Percentiles rank a stretch among this genome's conserved stretches.
These are phyloP conservation scores for Epinephelus fuscoguttatus DNA, from an alignment of 2,113 vertebrate genomes.

Conservation along the genomic window DNA sequence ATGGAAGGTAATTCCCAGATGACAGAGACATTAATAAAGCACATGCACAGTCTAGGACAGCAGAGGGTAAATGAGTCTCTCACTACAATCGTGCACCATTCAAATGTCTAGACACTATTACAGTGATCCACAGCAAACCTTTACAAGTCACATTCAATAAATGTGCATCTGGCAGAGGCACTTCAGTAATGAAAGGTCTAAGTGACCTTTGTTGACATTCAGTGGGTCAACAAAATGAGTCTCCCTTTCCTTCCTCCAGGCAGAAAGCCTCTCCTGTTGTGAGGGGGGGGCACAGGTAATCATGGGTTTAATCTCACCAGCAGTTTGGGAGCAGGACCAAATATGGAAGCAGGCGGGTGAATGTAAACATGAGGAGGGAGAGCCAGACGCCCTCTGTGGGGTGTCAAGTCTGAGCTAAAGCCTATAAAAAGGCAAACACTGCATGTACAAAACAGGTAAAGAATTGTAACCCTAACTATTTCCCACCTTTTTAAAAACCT, in stretches of 20 bases:
- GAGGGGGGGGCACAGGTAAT: slow-evolving; percentile 31
- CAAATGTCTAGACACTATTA: slow-evolving; percentile 10
- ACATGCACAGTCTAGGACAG: neutral
- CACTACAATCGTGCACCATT: neutral
- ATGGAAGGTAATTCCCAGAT: neutral
- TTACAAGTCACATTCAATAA: slow-evolving; percentile 30
- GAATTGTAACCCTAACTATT: neutral
- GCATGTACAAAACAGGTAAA: neutral
- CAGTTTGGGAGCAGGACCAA: slow-evolving; percentile 27
- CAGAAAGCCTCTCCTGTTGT: slow-evolving; percentile 35
- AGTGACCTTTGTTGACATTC: slow-evolving; percentile 58
- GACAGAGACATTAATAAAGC: slow-evolving; percentile 13
- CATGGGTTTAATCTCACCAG: slow-evolving; percentile 30
- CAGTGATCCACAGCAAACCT: slow-evolving; percentile 19
- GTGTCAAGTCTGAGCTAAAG: neutral
- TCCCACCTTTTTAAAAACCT: neutral
- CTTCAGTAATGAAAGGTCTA: slow-evolving; percentile 30
- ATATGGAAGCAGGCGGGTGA: slow-evolving; percentile 33
- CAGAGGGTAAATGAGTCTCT: neutral
- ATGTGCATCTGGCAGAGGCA: slow-evolving; percentile 6
- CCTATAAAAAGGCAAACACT: neutral
- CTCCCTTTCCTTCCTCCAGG: slow-evolving; percentile 40
- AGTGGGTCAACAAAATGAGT: slow-evolving; percentile 34
- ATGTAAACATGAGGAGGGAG: slow-evolving; percentile 33
- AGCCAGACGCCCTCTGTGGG: slow-evolving; percentile 4